A percentile compares a stretch with the other conserved stretches of the same genome.
These are phyloP conservation scores for Aythya fuligula DNA, from an alignment of 2,797 vertebrate genomes.

Conservation along the genomic window DNA sequence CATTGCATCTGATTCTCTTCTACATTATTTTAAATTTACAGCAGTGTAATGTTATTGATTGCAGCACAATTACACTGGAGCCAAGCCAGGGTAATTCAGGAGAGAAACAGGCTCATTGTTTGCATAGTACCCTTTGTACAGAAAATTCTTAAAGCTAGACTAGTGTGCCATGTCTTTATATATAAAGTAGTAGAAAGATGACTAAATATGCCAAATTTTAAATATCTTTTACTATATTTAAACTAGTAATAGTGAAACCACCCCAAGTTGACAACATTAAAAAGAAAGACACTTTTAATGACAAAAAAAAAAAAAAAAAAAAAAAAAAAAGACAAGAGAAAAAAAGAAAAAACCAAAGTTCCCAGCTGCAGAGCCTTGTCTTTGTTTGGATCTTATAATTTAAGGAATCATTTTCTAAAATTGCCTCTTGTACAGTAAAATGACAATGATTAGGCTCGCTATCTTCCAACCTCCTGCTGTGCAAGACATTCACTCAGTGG, in stretches of 20 bases:
- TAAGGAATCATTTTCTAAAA: slow-evolving; percentile 63
- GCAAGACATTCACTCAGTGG: slow-evolving; percentile 45
- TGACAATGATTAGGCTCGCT: slow-evolving; percentile 36
- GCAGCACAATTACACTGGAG: not conserved
- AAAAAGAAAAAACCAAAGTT: slow-evolving; percentile 23
- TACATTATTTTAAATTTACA: not conserved
- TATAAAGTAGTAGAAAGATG: not conserved
- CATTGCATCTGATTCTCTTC: not conserved
- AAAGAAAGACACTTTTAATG: not conserved
- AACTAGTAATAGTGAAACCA: not conserved
- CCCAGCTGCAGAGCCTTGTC: slow-evolving; percentile 41
- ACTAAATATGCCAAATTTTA: not conserved
- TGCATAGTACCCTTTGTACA: not conserved
- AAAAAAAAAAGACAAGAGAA: not conserved
- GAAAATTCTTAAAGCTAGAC: not conserved
- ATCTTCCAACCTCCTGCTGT: slow-evolving; percentile 29
- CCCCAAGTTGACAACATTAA: not conserved
- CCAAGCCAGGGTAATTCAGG: not conserved
- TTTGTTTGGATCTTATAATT: slow-evolving; percentile 63
- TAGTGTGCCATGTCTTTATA: not conserved
- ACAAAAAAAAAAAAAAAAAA: slow-evolving; percentile 17
- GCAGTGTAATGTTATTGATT: not conserved
- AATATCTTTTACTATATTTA: not conserved
- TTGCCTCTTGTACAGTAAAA: slow-evolving; percentile 63
- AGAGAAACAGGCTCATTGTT: not conserved